phyloP scores from a whole-genome alignment of 2,888 invertebrate genomes.

The Tenthredo livida region DNA sequence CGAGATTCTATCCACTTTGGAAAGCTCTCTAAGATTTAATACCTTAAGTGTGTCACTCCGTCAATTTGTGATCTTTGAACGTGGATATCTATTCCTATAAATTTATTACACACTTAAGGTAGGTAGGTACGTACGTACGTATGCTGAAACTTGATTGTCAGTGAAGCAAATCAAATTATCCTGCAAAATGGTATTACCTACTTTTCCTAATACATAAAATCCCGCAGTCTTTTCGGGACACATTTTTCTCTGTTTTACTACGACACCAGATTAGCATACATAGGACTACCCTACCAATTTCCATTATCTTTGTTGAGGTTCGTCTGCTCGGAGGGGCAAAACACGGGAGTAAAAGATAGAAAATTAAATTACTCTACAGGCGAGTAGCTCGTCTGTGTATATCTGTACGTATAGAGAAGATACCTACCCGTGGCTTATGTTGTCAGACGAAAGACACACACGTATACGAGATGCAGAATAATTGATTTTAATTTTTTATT shows the following conservation, averaged over 20 bases:
- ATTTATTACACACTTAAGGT: slow-evolving; percentile 10
- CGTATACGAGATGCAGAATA: not conserved
- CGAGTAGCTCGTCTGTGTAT: not conserved
- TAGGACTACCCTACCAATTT: slow-evolving; percentile 37
- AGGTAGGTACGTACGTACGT: not conserved
- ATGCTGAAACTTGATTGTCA: not conserved
- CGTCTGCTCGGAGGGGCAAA: not conserved
- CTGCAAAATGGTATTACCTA: not conserved
- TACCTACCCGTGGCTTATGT: no score
- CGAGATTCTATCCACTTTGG: not conserved
- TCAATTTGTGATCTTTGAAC: not conserved
- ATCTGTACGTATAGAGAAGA: not conserved
- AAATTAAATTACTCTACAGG: not conserved
- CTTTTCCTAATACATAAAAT: not conserved
- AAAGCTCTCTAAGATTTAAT: not conserved
- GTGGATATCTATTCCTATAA: not conserved
- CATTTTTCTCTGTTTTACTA: slow-evolving; percentile 34
- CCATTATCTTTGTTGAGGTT: slow-evolving; percentile 35
- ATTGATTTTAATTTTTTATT: not conserved
- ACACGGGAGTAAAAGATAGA: not conserved
- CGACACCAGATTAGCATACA: slow-evolving; percentile 31
- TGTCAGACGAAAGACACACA: no score
- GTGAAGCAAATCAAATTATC: not conserved
- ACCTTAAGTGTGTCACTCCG: not conserved
- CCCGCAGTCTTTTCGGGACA: not conserved